A percentile compares a stretch with the other conserved stretches of the same genome.
Evolutionary conservation across 2,113 vertebrate genomes (phyloP).

Genomic region (Scalopus aquaticus): DNA sequence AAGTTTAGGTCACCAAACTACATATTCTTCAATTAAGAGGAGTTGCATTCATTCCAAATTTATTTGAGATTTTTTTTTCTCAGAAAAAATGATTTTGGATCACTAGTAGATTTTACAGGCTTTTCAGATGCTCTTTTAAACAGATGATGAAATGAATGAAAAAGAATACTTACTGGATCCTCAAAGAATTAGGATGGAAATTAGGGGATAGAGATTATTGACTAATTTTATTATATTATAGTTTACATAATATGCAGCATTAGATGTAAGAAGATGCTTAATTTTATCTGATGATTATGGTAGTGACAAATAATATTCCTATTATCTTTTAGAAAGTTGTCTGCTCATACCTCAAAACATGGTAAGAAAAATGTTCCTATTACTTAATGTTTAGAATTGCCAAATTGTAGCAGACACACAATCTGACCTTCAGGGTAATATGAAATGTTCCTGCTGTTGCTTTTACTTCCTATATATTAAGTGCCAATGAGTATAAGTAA

Average conservation of each 20-base stretch:
- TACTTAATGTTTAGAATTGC: conserved; percentile 30
- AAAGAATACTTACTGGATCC: neutral
- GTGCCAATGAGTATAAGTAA: neutral
- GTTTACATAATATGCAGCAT: neutral
- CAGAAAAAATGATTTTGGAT: neutral
- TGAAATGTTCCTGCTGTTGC: neutral
- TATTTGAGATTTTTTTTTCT: neutral
- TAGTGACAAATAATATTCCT: conserved; percentile 17
- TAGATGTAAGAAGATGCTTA: neutral
- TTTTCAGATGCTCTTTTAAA: conserved; percentile 7
- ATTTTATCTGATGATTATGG: neutral
- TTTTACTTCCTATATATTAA: neutral
- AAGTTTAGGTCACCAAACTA: neutral
- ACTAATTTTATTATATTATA: neutral
- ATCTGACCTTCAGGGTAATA: conserved; percentile 41
- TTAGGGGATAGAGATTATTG: neutral
- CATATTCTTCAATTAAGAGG: neutral
- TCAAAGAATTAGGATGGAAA: neutral
- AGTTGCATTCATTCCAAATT: neutral
- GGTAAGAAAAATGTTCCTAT: conserved; percentile 40
- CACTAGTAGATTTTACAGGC: neutral
- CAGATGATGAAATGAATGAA: neutral
- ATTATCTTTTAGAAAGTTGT: conserved; percentile 39
- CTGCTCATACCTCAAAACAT: neutral
- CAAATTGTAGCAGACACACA: conserved; percentile 10